phyloP scores from a whole-genome alignment of 1,140 invertebrate species.

The Pseudomyrmex cubaensis region DNA sequence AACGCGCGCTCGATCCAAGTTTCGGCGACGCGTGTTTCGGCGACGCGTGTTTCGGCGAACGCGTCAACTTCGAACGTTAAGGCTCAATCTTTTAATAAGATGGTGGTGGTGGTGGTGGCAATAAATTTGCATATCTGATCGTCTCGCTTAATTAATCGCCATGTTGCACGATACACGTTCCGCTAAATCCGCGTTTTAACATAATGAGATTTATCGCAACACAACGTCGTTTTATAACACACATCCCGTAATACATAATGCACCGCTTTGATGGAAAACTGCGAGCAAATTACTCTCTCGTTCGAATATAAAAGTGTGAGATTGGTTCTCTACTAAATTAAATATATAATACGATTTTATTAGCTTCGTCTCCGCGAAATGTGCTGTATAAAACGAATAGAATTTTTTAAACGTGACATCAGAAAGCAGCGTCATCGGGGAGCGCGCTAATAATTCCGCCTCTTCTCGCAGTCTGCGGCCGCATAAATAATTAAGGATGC shows the following conservation, averaged over 20 bases:
- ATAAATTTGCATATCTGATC: conserved; percentile 55
- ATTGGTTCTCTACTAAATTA: neutral
- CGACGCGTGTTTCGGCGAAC: conserved; percentile 12
- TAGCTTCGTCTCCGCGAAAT: too few species aligned
- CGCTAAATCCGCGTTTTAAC: conserved; percentile 31
- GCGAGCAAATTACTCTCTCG: conserved; percentile 33
- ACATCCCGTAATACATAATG: neutral
- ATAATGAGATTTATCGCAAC: conserved; percentile 35
- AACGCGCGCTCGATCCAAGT: neutral
- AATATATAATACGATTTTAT: conserved; percentile 12
- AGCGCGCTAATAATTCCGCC: conserved; percentile 46
- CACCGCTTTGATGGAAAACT: conserved; percentile 6
- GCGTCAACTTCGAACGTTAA: conserved; percentile 13
- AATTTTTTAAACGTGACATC: conserved; percentile 16
- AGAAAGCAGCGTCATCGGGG: neutral
- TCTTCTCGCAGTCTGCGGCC: conserved; percentile 10
- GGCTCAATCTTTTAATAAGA: conserved; percentile 4
- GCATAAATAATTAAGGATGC: conserved; percentile 63
- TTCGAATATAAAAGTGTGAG: neutral
- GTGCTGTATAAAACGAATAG: neutral
- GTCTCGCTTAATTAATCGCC: conserved; percentile 37
- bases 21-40: conserved; percentile 1
- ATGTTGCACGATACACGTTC: conserved; percentile 34
- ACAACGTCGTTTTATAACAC: neutral
- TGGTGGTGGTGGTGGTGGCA: conserved; percentile 2